Evolutionary conservation across 2,888 invertebrate genomes (phyloP).

Genomic region (Dysmachus trigonus): DNA sequence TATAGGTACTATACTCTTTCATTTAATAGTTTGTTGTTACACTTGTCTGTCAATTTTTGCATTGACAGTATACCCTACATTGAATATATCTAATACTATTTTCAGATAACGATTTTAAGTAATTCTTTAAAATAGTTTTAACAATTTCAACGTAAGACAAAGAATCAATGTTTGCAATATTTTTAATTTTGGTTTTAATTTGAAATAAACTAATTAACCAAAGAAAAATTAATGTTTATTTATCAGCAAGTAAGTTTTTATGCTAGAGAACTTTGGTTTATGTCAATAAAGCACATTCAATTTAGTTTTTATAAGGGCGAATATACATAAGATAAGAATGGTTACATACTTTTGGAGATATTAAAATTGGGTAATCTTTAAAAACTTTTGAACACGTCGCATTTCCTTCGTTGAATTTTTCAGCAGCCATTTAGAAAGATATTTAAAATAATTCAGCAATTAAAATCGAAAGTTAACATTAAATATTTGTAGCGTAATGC

Average conservation of each 20-base stretch:
- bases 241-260: neutral
- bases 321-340: neutral
- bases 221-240: neutral
- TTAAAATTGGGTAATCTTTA: neutral
- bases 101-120: neutral
- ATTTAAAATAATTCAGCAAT: neutral
- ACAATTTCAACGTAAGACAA: neutral
- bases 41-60: neutral
- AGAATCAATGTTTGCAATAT: neutral
- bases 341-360: neutral
- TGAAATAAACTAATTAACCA: neutral
- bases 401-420: neutral
- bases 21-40: conserved; percentile 8
- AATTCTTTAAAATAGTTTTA: neutral
- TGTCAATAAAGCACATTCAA: neutral
- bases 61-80: neutral
- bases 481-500: neutral
- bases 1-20: conserved; percentile 24
- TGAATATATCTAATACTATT: conserved; percentile 5
- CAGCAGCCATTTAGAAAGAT: neutral
- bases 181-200: neutral
- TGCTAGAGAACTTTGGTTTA: neutral
- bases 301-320: neutral
- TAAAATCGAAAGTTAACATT: neutral
- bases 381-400: neutral